Evolutionary conservation across 1,140 invertebrate species (phyloP), one percentile per base, ranked within the genome.

Genomic region (Drosophila burlai): DNA sequence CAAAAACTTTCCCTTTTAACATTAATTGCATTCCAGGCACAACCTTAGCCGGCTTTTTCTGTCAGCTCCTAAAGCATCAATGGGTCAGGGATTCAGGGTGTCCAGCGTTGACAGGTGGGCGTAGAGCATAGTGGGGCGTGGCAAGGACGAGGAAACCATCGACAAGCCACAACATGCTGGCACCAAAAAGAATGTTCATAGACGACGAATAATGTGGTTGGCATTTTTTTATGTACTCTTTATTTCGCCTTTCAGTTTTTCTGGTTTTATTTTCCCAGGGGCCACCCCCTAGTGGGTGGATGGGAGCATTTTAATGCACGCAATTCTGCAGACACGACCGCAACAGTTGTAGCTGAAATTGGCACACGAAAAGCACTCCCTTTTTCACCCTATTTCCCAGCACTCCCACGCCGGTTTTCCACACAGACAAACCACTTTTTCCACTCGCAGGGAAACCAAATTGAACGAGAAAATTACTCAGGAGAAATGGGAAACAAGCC

Each of bases 241-340:
- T 63, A 43, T 63, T 24, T 59, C n/a, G 40, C 24, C 40, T 29
- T 26, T 18, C 7, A 31, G 21, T 13, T 40, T 52, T 26, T 26
- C 5, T 61, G 13, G 16, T 52, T 62, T 63, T 55, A n/a, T 63
- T 63, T 40, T n/a, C 9, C 18, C 1, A 2, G n/a, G 5, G 16
- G 9, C 15, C 21, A 21, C 21, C 21, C 21, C 21, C 21, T 13
- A 7, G 7, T 36, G 31, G 31, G 50, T 4, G 13, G 3, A 3
- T 9, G 24, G 5, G 11, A 66, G n/a, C 38, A 21, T 67, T 69
- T 68, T 45, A 68, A 67, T 69, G 67, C 62, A 66, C 62, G 61
- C 66, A 69, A 66, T 36, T 40, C 29, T 49, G 47, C 47, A 67
- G 67, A 69, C 67, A 67, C 24, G 67, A 69, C 66, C 47, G 24